Evolutionary conservation across 1,140 invertebrate species (phyloP).

Genomic region (Eupeodes corollae): DNA sequence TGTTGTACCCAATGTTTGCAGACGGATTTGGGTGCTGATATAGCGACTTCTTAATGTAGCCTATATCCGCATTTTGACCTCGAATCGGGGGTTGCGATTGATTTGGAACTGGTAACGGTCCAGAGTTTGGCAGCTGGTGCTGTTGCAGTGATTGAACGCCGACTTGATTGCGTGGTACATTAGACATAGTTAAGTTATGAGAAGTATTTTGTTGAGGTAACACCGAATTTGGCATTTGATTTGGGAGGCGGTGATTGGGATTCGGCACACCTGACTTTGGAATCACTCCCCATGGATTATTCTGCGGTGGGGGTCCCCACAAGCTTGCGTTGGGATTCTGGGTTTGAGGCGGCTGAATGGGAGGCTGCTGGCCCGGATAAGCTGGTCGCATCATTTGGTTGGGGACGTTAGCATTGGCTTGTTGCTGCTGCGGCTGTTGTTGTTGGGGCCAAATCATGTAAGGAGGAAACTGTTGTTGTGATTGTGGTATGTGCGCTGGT

Average conservation of each 20-base stretch:
- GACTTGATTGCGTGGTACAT: slow-evolving; percentile 13
- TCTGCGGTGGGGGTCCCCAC: slow-evolving; percentile 33
- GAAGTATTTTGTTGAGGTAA: slow-evolving; percentile 12
- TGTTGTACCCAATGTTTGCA: background rate
- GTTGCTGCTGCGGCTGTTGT: slow-evolving; percentile 8
- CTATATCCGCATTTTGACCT: slow-evolving; percentile 28
- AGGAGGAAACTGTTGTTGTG: slow-evolving; percentile 7
- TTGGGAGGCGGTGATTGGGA: slow-evolving; percentile 10
- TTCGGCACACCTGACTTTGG: slow-evolving; percentile 11
- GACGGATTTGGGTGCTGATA: background rate
- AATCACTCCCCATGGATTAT: slow-evolving; percentile 33
- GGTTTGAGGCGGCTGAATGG: slow-evolving; percentile 9
- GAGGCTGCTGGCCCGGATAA: slow-evolving; percentile 11
- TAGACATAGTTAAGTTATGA: slow-evolving; percentile 16
- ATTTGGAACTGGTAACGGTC: slow-evolving; percentile 8
- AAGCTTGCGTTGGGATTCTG: slow-evolving; percentile 34
- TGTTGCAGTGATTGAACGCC: slow-evolving; percentile 17
- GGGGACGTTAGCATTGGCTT: slow-evolving; percentile 3
- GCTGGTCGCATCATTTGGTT: slow-evolving; percentile 6
- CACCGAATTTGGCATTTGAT: slow-evolving; percentile 3
- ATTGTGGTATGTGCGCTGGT: background rate
- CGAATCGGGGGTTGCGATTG: slow-evolving; percentile 7
- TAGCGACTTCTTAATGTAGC: slow-evolving; percentile 8
- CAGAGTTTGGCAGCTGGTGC: slow-evolving; percentile 13
- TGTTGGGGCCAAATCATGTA: slow-evolving; percentile 12